These are phyloP conservation scores for Melanotaenia boesemani DNA, from an alignment of 2,797 vertebrate genomes.

Conservation along the genomic window DNA sequence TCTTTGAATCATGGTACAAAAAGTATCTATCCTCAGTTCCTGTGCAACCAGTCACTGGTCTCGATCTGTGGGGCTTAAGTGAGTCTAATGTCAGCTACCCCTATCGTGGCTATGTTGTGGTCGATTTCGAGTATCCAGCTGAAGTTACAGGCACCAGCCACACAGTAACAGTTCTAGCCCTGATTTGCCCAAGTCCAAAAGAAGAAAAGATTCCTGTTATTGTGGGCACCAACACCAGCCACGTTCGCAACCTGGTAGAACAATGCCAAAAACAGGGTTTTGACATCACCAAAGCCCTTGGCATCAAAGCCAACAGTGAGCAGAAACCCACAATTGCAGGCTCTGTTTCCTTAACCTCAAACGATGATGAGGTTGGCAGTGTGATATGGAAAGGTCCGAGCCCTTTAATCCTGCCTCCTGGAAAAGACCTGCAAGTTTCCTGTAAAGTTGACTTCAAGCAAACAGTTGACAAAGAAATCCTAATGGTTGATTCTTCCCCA, in stretches of 20 bases:
- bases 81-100: slow-evolving; percentile 5
- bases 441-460: slow-evolving; percentile 1
- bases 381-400: background rate
- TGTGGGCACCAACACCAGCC: background rate
- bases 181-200: slow-evolving; percentile 3
- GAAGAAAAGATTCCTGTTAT: background rate
- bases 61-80: slow-evolving; percentile 18
- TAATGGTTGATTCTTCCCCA: slow-evolving; percentile 3
- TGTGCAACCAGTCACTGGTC: background rate
- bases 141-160: background rate
- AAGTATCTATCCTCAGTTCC: slow-evolving; percentile 18
- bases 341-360: too few species aligned
- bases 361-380: too few species aligned
- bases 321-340: too few species aligned
- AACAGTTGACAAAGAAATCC: background rate
- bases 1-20: slow-evolving; percentile 46
- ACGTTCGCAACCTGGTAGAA: background rate
- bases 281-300: background rate
- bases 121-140: slow-evolving; percentile 9
- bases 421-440: background rate
- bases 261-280: background rate
- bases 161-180: background rate
- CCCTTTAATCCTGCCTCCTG: background rate
- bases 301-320: too few species aligned
- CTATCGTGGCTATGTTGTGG: slow-evolving; percentile 14